Percentiles rank a stretch among this genome's conserved stretches.
phyloP scores from a whole-genome alignment of 2,113 vertebrate species.

The Syrrhaptes paradoxus region DNA sequence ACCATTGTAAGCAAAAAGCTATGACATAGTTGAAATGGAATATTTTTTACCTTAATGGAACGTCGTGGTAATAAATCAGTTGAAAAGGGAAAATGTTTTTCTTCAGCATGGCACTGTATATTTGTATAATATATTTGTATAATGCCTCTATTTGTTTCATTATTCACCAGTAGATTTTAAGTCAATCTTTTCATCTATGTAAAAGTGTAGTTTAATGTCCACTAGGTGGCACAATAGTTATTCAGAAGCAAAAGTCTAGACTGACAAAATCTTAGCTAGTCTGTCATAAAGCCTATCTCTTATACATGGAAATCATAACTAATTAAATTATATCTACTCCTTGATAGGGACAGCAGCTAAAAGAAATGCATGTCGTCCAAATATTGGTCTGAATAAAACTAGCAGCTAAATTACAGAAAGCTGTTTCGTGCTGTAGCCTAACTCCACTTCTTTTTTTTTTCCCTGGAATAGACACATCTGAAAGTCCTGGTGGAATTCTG shows the following conservation, averaged over 20 bases:
- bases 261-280: neutral
- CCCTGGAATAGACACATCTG: neutral
- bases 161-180: neutral
- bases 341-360: neutral
- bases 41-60: neutral
- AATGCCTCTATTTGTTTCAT: too few relatives aligned
- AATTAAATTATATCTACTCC: neutral
- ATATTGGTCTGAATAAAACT: neutral
- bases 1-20: neutral
- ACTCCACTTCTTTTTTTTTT: neutral
- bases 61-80: neutral
- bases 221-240: conserved; percentile 63
- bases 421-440: neutral
- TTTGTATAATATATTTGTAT: neutral
- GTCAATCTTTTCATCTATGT: neutral
- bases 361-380: neutral
- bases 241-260: neutral
- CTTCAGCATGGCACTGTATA: neutral
- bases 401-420: neutral
- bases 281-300: neutral
- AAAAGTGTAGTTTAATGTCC: neutral
- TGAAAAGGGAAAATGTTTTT: neutral
- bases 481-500: neutral
- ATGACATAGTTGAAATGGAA: accelerated
- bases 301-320: neutral